A percentile compares a stretch with the other conserved stretches of the same genome.
Conservation (phyloP, 2,888 invertebrate genomes). For the Sphaerophoria rueppellii region DNA sequence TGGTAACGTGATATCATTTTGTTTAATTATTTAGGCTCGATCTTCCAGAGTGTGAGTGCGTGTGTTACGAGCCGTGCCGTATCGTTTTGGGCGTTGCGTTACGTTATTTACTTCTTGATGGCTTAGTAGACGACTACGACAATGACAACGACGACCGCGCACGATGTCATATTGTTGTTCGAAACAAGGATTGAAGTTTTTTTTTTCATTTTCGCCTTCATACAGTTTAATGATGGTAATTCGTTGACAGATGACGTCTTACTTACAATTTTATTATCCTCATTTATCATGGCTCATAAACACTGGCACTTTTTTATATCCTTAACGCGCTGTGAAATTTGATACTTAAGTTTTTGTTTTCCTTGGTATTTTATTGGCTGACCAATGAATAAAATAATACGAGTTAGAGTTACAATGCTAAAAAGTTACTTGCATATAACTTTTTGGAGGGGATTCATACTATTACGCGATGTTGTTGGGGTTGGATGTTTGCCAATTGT, state of each 20-base stretch:
- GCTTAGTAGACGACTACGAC: too few relatives aligned
- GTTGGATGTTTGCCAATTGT: too few relatives aligned
- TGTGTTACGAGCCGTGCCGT: too few relatives aligned
- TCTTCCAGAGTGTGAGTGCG: background rate
- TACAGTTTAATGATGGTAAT: slow-evolving; percentile 41
- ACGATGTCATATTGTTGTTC: background rate
- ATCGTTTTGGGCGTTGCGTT: background rate
- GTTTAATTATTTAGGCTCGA: slow-evolving; percentile 37
- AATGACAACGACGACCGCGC: too few relatives aligned
- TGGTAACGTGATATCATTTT: slow-evolving; percentile 32
- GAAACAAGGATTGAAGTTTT: background rate
- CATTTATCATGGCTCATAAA: slow-evolving; percentile 46
- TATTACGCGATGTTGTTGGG: too few relatives aligned
- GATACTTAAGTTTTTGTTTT: slow-evolving; percentile 38
- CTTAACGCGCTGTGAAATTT: slow-evolving; percentile 26
- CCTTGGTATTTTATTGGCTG: slow-evolving; percentile 45
- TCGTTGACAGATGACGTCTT: slow-evolving; percentile 64
- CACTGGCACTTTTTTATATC: slow-evolving; percentile 27
- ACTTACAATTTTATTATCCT: slow-evolving; percentile 48
- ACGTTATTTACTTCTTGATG: background rate
- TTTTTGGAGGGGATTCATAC: too few relatives aligned
- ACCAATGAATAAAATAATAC: slow-evolving; percentile 18
- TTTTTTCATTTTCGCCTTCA: slow-evolving; percentile 28
- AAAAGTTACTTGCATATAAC: too few relatives aligned
- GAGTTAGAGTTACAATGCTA: too few relatives aligned